Base-by-base conservation (phyloP, 2,797 vertebrate species). In the Heteromormyrus szaboi region DNA sequence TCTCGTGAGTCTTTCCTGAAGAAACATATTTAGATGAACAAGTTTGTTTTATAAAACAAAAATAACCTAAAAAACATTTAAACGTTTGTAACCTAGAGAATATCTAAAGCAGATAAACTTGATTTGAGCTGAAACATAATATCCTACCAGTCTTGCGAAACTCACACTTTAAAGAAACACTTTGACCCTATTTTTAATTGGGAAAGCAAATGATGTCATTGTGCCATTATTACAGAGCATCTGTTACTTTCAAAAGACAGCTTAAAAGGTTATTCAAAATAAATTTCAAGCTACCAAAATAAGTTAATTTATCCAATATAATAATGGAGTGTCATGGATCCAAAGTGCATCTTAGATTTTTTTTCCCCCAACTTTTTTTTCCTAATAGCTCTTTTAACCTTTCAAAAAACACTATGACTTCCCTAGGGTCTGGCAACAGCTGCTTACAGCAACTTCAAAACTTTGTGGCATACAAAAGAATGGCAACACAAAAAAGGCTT, bases 231-330 rank as follows among this genome's bases (percentile, higher is more conserved):
- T 81, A 81, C 19, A 81, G 41, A 81, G 76, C 76, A 81, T 81
- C 76, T 81, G 76, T 81, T 44, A 81, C 76, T 81, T 46, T 81
- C 44, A 81, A 81, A 19, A 81, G 76, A 81, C 76, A 81, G 41
- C 76, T 81, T 44, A 81, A 81, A 81, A 81, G 41, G 76, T 81
- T 81, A 81, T 81, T 81, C 76, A 81, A 81, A 56, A 87, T 33
- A 87, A 56, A 54, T 87, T 87, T 14, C 65, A 25, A 46, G n/a
- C 6, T 56, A 29, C 25, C 44, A 46, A 88, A 68, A 68, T 62
- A 88, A 88, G 62, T 88, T 88, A 22, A 68, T 46, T 29, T 48
- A 76, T 25, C 41, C 41, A 46, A 25, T 88, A 65, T 25, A 25
- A 46, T 81, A 81, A 81, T 81, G 68, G 33, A 76, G 41, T 81